Conservation (phyloP, 2,113 vertebrate species). For the Calonectris borealis region DNA sequence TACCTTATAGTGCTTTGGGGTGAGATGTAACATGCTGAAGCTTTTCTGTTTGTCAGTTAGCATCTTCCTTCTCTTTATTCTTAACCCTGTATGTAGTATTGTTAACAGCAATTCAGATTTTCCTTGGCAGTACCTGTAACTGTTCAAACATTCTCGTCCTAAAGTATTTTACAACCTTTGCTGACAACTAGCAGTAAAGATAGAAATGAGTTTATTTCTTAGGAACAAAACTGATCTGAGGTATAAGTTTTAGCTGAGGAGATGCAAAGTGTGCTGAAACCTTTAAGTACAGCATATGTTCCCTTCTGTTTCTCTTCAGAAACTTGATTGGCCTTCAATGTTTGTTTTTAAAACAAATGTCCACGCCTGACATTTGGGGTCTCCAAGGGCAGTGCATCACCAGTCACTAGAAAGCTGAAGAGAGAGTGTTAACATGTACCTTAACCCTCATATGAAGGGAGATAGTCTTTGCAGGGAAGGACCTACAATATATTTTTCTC, state of each 20-base stretch:
- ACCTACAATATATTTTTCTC: not conserved
- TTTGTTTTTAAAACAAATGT: not conserved
- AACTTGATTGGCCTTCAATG: fast-evolving
- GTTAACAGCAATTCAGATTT: not conserved
- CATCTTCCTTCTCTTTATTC: not conserved
- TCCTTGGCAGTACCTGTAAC: not conserved
- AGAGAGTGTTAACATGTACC: not conserved
- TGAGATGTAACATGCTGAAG: too few relatives aligned
- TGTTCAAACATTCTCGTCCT: not conserved
- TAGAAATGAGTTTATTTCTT: not conserved
- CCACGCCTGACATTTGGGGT: not conserved
- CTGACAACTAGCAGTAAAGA: not conserved
- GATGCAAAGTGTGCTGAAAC: not conserved
- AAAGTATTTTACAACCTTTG: not conserved
- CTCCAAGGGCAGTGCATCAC: not conserved
- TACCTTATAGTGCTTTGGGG: too few relatives aligned
- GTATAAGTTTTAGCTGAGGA: not conserved
- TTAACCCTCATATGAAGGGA: not conserved
- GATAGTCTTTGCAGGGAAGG: not conserved
- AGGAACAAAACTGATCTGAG: not conserved
- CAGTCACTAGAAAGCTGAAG: not conserved
- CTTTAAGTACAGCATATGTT: not conserved
- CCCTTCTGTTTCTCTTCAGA: not conserved
- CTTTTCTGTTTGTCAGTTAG: not conserved
- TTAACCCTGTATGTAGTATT: too few relatives aligned